These are phyloP conservation scores for Rutpela maculata DNA, from an alignment of 2,888 invertebrate genomes.

Conservation along the genomic window DNA sequence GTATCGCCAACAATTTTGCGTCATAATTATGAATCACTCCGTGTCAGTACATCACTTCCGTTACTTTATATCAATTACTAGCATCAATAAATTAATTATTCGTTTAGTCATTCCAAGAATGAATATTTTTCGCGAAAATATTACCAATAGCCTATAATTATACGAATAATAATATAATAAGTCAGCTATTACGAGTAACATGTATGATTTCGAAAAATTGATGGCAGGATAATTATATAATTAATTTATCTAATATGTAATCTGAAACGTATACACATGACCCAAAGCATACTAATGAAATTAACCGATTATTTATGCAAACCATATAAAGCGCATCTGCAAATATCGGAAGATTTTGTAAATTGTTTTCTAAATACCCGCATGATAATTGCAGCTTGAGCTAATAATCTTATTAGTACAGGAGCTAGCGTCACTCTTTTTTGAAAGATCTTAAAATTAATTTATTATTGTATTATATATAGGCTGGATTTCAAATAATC, in stretches of 20 bases:
- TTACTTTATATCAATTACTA: not conserved
- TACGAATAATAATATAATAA: not conserved
- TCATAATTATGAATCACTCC: too few relatives aligned
- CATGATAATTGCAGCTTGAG: conserved; percentile 7
- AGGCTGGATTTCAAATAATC: too few relatives aligned
- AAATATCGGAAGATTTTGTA: conserved; percentile 4
- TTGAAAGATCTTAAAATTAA: too few relatives aligned
- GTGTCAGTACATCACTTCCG: too few relatives aligned
- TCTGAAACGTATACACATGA: not conserved
- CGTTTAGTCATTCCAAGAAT: not conserved
- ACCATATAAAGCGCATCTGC: conserved; percentile 32
- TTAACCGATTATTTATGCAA: conserved; percentile 16
- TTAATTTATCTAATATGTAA: too few relatives aligned
- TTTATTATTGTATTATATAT: too few relatives aligned
- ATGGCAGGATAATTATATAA: not conserved
- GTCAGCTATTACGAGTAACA: not conserved
- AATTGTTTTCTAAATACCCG: conserved; percentile 31
- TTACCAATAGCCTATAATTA: not conserved
- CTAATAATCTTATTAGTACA: conserved; percentile 21
- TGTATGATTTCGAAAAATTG: conserved; percentile 8
- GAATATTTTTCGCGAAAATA: not conserved
- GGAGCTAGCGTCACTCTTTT: too few relatives aligned
- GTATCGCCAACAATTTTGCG: too few relatives aligned
- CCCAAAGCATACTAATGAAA: conserved; percentile 12
- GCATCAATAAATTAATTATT: not conserved